phyloP scores from a whole-genome alignment of 2,113 vertebrate genomes.

The Andinoacara biseriatus region DNA sequence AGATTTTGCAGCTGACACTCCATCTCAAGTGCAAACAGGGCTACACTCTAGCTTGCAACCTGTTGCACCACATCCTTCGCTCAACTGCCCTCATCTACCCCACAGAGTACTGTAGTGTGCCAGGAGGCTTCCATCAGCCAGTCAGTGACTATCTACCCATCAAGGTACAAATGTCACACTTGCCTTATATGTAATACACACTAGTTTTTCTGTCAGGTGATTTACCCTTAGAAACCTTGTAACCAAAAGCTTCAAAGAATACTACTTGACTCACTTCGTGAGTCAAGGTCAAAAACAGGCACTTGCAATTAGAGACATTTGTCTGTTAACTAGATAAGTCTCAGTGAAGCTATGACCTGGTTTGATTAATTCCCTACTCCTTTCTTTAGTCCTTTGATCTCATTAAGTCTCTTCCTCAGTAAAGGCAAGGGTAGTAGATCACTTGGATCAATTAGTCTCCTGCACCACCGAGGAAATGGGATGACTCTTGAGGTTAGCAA shows the following conservation, averaged over 20 bases:
- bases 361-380: constrained; percentile 9
- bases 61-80: constrained; percentile 95
- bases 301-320: neutral
- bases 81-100: constrained; percentile 95
- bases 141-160: constrained; percentile 93
- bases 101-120: constrained; percentile 97
- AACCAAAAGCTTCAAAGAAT: neutral
- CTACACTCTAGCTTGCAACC: constrained; percentile 95
- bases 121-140: constrained; percentile 92
- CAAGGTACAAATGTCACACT: constrained; percentile 81
- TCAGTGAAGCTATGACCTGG: neutral
- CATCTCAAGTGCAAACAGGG: constrained; percentile 97
- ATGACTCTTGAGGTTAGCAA: constrained; percentile 6
- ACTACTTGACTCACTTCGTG: neutral
- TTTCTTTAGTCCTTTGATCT: constrained; percentile 41
- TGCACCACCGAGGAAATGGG: neutral
- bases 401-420: constrained; percentile 34
- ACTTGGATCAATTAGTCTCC: constrained; percentile 35
- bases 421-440: constrained; percentile 15
- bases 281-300: neutral
- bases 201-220: neutral
- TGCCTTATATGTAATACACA: neutral
- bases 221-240: too few relatives aligned
- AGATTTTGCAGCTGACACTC: constrained; percentile 91
- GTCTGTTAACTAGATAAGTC: neutral